Percentiles rank a stretch among this genome's conserved stretches.
Conservation (phyloP, 1,140 invertebrate genomes). For the Drosophila dunni region DNA sequence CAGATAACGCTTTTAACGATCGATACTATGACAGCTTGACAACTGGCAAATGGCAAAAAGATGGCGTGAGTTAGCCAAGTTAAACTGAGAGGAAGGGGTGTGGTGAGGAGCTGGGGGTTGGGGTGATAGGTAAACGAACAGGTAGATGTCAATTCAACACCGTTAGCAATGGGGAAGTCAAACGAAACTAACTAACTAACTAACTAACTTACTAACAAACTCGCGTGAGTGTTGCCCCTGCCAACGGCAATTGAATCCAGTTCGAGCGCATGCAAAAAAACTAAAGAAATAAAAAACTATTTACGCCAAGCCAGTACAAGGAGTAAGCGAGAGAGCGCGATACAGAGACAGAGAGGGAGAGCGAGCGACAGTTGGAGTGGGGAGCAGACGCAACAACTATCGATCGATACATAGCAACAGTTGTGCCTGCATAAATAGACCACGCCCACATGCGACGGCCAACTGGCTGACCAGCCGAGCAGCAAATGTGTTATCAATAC, state of each 20-base stretch:
- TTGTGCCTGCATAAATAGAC: conserved; percentile 57
- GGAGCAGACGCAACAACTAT: conserved; percentile 28
- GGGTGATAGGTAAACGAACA: conserved; percentile 2
- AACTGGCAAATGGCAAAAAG: conserved; percentile 61
- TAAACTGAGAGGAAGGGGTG: neutral
- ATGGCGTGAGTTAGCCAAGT: conserved; percentile 38
- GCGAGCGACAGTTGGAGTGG: neutral
- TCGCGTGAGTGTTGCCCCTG: conserved; percentile 41
- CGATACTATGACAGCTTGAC: conserved; percentile 74
- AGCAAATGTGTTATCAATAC: conserved; percentile 50
- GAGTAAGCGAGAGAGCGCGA: neutral
- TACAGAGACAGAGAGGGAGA: neutral
- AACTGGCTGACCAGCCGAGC: conserved; percentile 36
- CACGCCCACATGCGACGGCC: conserved; percentile 62
- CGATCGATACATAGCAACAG: conserved; percentile 60
- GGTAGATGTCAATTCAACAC: conserved; percentile 42
- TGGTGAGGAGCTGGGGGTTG: neutral
- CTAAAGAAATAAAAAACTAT: conserved; percentile 15
- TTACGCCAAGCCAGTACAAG: conserved; percentile 11
- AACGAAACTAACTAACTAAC: conserved; percentile 33
- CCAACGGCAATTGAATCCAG: conserved; percentile 55
- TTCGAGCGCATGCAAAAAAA: conserved; percentile 41
- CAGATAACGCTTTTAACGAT: conserved; percentile 81
- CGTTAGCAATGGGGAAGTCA: conserved; percentile 50
- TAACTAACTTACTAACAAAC: conserved; percentile 41